These are phyloP conservation scores for roundworm (Caenorhabditis elegans) DNA, from an alignment of 1,140 invertebrate genomes.

Conservation along the genomic window WBcel235 BX284605.5:2799001-2799500, in stretches of 20 bases:
- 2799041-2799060: background rate
- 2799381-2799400: slow-evolving; percentile 56
- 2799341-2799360: slow-evolving; percentile 55
- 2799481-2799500: slow-evolving; percentile 36
- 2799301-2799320: slow-evolving; percentile 55
- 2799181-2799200: slow-evolving; percentile 49
- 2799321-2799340: slow-evolving; percentile 56
- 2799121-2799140: slow-evolving; percentile 50
- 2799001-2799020: slow-evolving; percentile 54
- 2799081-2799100: slow-evolving; percentile 21
- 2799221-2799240: slow-evolving; percentile 51
- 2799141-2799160: slow-evolving; percentile 53
- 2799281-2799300: slow-evolving; percentile 49
- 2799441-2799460: slow-evolving; percentile 26
- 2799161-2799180: slow-evolving; percentile 51
- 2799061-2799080: background rate
- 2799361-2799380: slow-evolving; percentile 59
- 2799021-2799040: slow-evolving; percentile 46
- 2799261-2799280: slow-evolving; percentile 52
- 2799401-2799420: slow-evolving; percentile 41
- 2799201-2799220: slow-evolving; percentile 48
- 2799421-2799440: background rate
- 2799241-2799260: slow-evolving; percentile 37
- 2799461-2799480: background rate
- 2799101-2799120: slow-evolving; percentile 51